Evolutionary conservation across 2,888 invertebrate species (phyloP).

Genomic region (Vesta saturnalis): DNA sequence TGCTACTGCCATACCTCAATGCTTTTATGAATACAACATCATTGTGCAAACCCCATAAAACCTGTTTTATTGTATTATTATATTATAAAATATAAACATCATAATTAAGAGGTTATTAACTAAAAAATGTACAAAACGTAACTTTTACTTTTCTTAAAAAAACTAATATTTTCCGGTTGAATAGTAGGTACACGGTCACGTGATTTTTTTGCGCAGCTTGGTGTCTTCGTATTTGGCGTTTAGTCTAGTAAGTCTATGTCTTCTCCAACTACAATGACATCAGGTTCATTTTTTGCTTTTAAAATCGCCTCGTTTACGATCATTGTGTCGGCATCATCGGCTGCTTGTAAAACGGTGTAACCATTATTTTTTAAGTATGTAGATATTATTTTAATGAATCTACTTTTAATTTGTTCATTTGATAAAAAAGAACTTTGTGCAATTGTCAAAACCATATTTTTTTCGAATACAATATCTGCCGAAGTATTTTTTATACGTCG

Average conservation of each 20-base stretch:
- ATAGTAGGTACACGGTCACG: no score
- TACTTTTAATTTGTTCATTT: conserved; percentile 50
- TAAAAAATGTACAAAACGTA: no score
- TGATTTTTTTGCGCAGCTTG: no score
- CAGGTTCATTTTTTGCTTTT: conserved; percentile 24
- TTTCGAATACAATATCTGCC: conserved; percentile 50
- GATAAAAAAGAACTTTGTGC: conserved; percentile 47
- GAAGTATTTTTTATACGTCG: conserved; percentile 45
- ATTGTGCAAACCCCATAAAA: no score
- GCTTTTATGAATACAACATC: no score
- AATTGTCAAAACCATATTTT: conserved; percentile 48
- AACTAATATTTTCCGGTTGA: no score
- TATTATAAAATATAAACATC: no score
- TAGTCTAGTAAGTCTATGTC: conserved; percentile 30
- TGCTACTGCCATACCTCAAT: no score
- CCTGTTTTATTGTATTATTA: no score
- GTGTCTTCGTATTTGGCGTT: no score
- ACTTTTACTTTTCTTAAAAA: no score
- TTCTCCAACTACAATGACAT: conserved; percentile 49
- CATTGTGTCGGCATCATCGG: conserved; percentile 27
- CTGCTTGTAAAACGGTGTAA: conserved; percentile 51
- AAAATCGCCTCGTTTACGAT: background rate
- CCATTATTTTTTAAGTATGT: conserved; percentile 48
- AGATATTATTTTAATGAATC: conserved; percentile 51
- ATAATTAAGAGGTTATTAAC: no score